These are phyloP conservation scores for Hippocampus zosterae DNA, from an alignment of 2,113 vertebrate species.

Conservation along the genomic window DNA sequence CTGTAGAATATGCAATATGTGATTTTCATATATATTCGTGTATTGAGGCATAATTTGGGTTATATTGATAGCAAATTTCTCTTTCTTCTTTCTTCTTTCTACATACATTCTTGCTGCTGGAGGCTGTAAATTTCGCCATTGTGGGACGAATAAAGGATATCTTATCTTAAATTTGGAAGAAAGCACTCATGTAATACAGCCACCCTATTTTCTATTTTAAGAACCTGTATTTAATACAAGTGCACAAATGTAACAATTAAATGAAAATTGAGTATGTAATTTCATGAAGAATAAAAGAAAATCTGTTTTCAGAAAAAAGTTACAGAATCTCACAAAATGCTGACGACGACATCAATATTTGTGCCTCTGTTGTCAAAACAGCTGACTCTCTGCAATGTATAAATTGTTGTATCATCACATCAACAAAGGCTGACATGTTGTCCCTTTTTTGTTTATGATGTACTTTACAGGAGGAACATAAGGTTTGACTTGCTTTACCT, in stretches of 20 bases:
- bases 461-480: constrained; percentile 84
- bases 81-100: no score
- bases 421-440: constrained; percentile 15
- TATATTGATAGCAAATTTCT: neutral
- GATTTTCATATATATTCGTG: neutral
- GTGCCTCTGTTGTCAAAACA: neutral
- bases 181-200: neutral
- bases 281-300: neutral
- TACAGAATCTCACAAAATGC: neutral
- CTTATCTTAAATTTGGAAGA: no score
- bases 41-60: neutral
- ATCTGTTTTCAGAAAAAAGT: neutral
- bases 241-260: no score
- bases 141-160: no score
- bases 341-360: neutral
- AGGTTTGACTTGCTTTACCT: constrained; percentile 80
- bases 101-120: no score
- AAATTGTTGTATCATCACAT: neutral
- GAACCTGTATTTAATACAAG: neutral
- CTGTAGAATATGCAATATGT: neutral
- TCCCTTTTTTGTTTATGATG: constrained; percentile 25
- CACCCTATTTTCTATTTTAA: neutral
- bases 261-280: neutral
- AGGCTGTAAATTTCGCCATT: no score
- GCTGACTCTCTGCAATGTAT: neutral